These are phyloP conservation scores for Tetanocera ferruginea DNA, from an alignment of 2,888 invertebrate species.

Conservation along the genomic window DNA sequence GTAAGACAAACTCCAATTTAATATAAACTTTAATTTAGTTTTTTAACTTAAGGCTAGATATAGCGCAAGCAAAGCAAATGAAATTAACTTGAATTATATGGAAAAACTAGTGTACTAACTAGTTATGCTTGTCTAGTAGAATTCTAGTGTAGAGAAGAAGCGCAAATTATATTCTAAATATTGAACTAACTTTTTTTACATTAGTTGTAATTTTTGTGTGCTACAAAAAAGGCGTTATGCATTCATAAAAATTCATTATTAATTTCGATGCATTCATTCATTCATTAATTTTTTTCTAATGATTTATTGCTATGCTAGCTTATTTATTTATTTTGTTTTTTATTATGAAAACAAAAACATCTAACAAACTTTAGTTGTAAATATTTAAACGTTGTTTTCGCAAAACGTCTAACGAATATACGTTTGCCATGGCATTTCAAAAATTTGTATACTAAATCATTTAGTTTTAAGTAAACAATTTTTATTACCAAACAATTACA, in stretches of 20 bases:
- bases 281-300: background rate
- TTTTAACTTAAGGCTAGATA: constrained; percentile 13
- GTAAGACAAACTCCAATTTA: constrained; percentile 37
- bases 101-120: background rate
- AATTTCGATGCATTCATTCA: background rate
- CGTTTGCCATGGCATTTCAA: constrained; percentile 1
- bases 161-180: constrained; percentile 46
- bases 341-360: background rate
- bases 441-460: constrained; percentile 8
- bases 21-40: constrained; percentile 24
- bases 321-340: constrained; percentile 10
- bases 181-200: constrained; percentile 35
- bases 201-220: constrained; percentile 15
- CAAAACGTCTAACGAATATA: background rate
- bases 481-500: background rate
- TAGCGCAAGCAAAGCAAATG: constrained; percentile 20
- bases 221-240: background rate
- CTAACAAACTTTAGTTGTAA: constrained; percentile 12
- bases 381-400: background rate
- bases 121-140: background rate
- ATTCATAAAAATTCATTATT: background rate
- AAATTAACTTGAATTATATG: constrained; percentile 1
- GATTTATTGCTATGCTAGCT: background rate
- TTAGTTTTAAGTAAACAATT: background rate
- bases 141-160: background rate